Conservation (phyloP, 2,888 invertebrate genomes). For the Bombylius discolor region DNA sequence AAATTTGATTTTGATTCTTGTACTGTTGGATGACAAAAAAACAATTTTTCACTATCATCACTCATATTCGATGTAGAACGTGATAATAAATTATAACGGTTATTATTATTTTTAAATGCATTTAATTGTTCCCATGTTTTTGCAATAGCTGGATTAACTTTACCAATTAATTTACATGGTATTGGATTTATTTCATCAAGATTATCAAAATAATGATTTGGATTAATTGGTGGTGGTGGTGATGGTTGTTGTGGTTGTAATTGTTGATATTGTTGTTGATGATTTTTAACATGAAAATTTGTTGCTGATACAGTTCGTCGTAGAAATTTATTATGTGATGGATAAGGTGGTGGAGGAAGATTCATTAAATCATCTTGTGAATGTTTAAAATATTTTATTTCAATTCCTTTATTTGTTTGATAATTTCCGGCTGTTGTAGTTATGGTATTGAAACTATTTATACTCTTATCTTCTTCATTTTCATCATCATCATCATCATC, state of each 20-base stretch:
- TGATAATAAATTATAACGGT: background rate
- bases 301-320: background rate
- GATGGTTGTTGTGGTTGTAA: background rate
- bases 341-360: no score
- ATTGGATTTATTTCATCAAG: background rate
- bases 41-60: conserved; percentile 12
- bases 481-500: background rate
- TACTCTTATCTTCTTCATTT: background rate
- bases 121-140: conserved; percentile 18
- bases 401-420: conserved; percentile 4
- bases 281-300: background rate
- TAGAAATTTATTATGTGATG: no score
- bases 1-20: conserved; percentile 11
- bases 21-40: conserved; percentile 9
- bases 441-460: background rate
- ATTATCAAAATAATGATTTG: no score
- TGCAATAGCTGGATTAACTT: conserved; percentile 14
- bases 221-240: background rate
- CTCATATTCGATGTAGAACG: conserved; percentile 11
- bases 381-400: conserved; percentile 1
- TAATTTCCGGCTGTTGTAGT: background rate
- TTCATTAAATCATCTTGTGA: background rate
- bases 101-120: background rate
- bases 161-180: conserved; percentile 15
- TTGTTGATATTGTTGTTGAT: background rate